A percentile compares a stretch with the other conserved stretches of the same genome.
These are phyloP conservation scores for Dasysyrphus albostriatus DNA, from an alignment of 2,888 invertebrate genomes.

Conservation along the genomic window DNA sequence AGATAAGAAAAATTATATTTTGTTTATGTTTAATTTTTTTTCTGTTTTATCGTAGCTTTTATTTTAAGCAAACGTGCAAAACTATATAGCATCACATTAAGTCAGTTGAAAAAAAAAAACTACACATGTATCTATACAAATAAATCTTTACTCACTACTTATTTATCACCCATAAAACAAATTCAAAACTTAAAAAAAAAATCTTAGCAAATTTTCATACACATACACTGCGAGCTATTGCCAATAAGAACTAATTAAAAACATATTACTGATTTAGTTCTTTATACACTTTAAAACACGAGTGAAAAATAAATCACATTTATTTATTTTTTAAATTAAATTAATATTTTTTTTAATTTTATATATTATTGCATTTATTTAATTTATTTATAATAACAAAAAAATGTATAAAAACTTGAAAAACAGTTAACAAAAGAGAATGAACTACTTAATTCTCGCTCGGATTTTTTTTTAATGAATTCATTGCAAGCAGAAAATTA, in stretches of 20 bases:
- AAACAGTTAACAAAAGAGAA: conserved; percentile 60
- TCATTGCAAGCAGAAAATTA: conserved; percentile 40
- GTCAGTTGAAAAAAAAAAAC: conserved; percentile 19
- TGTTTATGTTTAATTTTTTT: conserved; percentile 42
- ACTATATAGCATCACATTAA: conserved; percentile 58
- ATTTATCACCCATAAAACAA: conserved; percentile 64
- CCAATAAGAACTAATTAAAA: conserved; percentile 59
- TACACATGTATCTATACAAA: conserved; percentile 67
- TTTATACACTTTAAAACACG: conserved; percentile 62
- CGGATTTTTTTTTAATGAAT: conserved; percentile 31
- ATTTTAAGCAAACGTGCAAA: conserved; percentile 64
- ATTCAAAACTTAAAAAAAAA: conserved; percentile 28
- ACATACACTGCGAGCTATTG: conserved; percentile 76
- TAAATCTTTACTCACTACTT: conserved; percentile 53
- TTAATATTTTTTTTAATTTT: conserved; percentile 6
- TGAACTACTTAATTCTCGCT: conserved; percentile 36
- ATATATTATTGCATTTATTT: conserved; percentile 53
- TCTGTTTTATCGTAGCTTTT: conserved; percentile 27
- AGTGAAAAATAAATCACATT: conserved; percentile 64
- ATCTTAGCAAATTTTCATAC: conserved; percentile 66
- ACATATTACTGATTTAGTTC: conserved; percentile 60
- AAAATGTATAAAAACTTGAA: conserved; percentile 63
- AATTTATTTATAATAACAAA: conserved; percentile 9
- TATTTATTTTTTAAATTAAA: conserved; percentile 32
- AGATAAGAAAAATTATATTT: conserved; percentile 47